phyloP scores from a whole-genome alignment of 2,113 vertebrate genomes.

The Illadopsis cleaveri region DNA sequence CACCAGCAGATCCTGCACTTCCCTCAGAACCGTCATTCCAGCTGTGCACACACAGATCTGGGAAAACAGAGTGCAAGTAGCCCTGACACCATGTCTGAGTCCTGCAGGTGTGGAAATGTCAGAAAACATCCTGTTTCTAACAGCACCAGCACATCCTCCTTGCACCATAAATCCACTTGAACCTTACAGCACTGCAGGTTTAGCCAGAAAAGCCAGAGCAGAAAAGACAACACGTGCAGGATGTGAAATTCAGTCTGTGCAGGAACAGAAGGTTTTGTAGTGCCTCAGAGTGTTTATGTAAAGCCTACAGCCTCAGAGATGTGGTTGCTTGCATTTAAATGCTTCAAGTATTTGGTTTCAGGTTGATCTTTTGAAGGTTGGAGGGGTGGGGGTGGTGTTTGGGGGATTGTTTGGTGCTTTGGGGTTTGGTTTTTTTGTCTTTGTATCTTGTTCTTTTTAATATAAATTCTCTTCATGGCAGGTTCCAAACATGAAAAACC shows the following conservation, averaged over 20 bases:
- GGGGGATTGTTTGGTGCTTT: not conserved
- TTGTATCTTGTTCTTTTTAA: not conserved
- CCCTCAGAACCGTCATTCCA: not conserved
- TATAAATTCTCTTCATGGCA: not conserved
- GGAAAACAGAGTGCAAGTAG: not conserved
- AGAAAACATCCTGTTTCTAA: not conserved
- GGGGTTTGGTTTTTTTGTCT: not conserved
- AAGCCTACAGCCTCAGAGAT: not conserved
- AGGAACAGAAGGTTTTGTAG: not conserved
- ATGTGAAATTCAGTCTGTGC: not conserved
- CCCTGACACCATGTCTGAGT: no score
- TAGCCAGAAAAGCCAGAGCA: not conserved
- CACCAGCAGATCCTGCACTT: no score
- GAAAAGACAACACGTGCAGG: not conserved
- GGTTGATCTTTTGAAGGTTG: not conserved
- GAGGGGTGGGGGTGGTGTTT: not conserved
- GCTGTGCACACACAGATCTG: rapidly evolving
- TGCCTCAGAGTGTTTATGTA: not conserved
- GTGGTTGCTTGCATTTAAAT: not conserved
- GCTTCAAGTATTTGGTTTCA: not conserved
- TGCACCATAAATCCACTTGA: not conserved
- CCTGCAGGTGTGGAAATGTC: not conserved
- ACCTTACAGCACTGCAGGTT: not conserved
- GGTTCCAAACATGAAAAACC: not conserved
- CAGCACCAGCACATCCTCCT: not conserved